Conservation (phyloP, 2,888 invertebrate genomes). For the Horisme vitalbata region DNA sequence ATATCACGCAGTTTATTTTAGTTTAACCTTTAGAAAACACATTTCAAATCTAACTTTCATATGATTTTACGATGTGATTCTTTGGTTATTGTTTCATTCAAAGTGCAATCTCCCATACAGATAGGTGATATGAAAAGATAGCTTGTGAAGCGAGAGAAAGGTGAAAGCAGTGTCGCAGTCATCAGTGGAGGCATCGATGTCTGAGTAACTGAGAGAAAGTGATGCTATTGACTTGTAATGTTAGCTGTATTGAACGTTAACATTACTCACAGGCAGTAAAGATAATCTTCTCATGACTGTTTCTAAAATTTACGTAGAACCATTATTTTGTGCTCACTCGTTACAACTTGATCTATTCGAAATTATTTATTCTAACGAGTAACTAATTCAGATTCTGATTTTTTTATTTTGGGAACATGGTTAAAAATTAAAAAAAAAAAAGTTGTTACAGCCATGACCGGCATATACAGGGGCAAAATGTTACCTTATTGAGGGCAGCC, state of each 20-base stretch:
- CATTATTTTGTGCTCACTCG: no score
- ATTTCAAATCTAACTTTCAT: conserved; percentile 5
- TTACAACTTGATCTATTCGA: no score
- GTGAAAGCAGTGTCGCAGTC: conserved; percentile 27
- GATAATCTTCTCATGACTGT: no score
- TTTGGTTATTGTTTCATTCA: conserved; percentile 13
- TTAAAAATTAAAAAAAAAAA: no score
- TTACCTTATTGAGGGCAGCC: no score
- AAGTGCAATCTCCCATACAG: conserved; percentile 11
- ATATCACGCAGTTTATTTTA: no score
- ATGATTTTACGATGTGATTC: conserved; percentile 21
- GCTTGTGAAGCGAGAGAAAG: conserved; percentile 28
- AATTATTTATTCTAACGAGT: no score
- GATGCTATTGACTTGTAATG: background rate
- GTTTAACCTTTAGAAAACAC: conserved; percentile 14
- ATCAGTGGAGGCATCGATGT: conserved; percentile 11
- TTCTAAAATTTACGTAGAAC: no score
- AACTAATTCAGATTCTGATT: no score
- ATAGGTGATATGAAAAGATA: background rate
- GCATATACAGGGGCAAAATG: no score
- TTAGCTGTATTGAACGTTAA: background rate
- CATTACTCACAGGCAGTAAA: background rate
- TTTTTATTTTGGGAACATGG: no score
- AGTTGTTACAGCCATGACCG: no score
- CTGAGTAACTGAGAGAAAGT: conserved; percentile 12